Evolutionary conservation across 2,797 vertebrate species (phyloP), one percentile per base, ranked within the genome.

Genomic region (Dryobates pubescens): DNA sequence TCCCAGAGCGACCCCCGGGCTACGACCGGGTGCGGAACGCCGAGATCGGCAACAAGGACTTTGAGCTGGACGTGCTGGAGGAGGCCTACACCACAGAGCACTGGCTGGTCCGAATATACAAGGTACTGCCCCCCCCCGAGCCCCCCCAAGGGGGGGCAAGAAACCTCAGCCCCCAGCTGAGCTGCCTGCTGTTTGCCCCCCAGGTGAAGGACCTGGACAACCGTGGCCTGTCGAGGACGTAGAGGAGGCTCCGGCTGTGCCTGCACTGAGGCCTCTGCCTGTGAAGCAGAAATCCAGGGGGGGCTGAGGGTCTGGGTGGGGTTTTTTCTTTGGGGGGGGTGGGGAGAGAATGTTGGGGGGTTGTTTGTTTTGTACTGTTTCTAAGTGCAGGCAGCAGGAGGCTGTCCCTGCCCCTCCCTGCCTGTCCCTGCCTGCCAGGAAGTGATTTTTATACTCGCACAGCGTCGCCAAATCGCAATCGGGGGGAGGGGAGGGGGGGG

Each of bases 31-130:
- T 99, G 94, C 98, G 99, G 95, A 99, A 99, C 3, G 99, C 99
- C 2, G 99, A 99, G 95, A 99, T 99, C 30, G 99, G 99, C 58
- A 99, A 99, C 97, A 99, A 99, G 97, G 99, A 99, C 97, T 99
- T 99, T 82, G 99, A 99, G 89, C 98, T 99, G 96, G 99, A 99
- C 10, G 99, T 99, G 79, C 93, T 99, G 95, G 99, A 99, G 96
- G 99, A 99, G 97, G 99, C 99, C 1, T 99, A 99, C 94, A 99
- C 99, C 68, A 99, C 99, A 97, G 99, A 99, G 95, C 99, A 99
- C 89, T 99, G 99, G 99, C 98, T 99, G 69, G 99, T 99, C 85
- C 98, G 99, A 97, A 99, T 99, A 99, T 99, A 99, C 98, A 99
- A 99, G 98, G n/a, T n/a, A n/a, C n/a, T n/a, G n/a, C 65, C 59